Percentiles rank a stretch among this genome's conserved stretches.
Conservation (phyloP, 2,888 invertebrate genomes). For the Periphyllus acericola region DNA sequence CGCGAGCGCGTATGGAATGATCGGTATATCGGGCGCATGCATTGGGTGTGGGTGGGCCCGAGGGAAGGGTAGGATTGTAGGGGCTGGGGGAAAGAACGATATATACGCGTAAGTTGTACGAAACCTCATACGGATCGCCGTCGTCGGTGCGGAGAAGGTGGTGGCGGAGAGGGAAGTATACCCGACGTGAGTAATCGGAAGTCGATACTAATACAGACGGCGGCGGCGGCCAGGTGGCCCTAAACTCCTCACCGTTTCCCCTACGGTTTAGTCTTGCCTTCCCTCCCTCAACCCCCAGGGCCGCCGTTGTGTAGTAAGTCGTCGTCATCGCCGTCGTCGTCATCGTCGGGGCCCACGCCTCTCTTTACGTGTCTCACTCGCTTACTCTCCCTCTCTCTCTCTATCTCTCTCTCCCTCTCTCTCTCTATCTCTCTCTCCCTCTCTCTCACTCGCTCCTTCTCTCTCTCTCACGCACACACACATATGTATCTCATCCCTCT, state of each 20-base stretch:
- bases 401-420: no score
- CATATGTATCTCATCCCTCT: no score
- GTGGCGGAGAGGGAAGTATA: neutral
- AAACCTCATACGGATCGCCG: neutral
- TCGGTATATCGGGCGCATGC: neutral
- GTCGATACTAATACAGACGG: conserved; percentile 55
- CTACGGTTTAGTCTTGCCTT: neutral
- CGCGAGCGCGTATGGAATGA: neutral
- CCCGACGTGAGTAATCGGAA: conserved; percentile 51
- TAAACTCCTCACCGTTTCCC: neutral
- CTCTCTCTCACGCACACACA: no score
- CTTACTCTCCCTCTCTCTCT: no score
- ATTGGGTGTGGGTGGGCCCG: neutral
- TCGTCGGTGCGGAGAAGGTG: neutral
- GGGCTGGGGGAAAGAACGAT: neutral
- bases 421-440: no score
- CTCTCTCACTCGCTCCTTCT: no score
- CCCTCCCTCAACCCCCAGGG: neutral
- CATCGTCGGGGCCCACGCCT: no score
- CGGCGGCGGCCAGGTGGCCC: conserved; percentile 42
- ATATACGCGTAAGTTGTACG: conserved; percentile 4
- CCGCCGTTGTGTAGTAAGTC: neutral
- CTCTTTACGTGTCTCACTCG: neutral
- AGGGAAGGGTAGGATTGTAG: neutral
- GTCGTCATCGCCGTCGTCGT: neutral